phyloP scores from a whole-genome alignment of 2,797 vertebrate species.

The Bovichtus variegatus region DNA sequence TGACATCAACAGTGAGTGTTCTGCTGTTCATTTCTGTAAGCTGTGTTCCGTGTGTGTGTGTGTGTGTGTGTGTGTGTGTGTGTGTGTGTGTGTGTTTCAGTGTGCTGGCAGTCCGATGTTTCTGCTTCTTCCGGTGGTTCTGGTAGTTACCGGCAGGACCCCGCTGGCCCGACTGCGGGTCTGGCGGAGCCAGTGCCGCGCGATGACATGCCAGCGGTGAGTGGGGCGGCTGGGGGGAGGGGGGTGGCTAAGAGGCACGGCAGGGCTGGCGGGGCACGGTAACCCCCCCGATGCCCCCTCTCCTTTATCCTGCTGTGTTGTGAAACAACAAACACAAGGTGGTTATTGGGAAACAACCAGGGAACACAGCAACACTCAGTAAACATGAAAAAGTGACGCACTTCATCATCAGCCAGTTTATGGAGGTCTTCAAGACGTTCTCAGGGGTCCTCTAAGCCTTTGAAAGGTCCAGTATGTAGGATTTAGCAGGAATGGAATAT shows the following conservation, averaged over 20 bases:
- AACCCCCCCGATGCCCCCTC: slow-evolving; percentile 72
- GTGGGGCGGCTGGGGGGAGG: slow-evolving; percentile 79
- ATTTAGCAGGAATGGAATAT: too few relatives aligned
- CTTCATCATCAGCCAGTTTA: slow-evolving; percentile 4
- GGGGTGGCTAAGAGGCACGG: slow-evolving; percentile 65
- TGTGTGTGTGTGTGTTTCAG: neutral
- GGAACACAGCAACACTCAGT: slow-evolving; percentile 50
- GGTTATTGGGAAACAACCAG: slow-evolving; percentile 68
- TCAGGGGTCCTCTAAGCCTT: neutral
- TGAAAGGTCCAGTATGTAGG: neutral
- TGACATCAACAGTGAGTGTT: neutral
- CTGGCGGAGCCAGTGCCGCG: slow-evolving; percentile 87
- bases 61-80: neutral
- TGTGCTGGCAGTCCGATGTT: slow-evolving; percentile 35
- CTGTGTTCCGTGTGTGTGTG: neutral
- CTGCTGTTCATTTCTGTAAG: neutral
- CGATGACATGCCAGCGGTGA: slow-evolving; percentile 87
- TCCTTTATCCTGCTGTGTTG: slow-evolving; percentile 82
- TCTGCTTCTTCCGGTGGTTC: slow-evolving; percentile 53
- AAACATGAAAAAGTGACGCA: slow-evolving; percentile 20
- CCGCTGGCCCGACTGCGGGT: slow-evolving; percentile 85
- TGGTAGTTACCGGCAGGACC: slow-evolving; percentile 85
- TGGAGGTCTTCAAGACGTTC: neutral
- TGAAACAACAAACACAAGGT: slow-evolving; percentile 76
- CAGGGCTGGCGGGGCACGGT: slow-evolving; percentile 64